Evolutionary conservation across 1,140 invertebrate species (phyloP), one percentile per base, ranked within the genome.

Genomic region (Sycophaga agraensis): DNA sequence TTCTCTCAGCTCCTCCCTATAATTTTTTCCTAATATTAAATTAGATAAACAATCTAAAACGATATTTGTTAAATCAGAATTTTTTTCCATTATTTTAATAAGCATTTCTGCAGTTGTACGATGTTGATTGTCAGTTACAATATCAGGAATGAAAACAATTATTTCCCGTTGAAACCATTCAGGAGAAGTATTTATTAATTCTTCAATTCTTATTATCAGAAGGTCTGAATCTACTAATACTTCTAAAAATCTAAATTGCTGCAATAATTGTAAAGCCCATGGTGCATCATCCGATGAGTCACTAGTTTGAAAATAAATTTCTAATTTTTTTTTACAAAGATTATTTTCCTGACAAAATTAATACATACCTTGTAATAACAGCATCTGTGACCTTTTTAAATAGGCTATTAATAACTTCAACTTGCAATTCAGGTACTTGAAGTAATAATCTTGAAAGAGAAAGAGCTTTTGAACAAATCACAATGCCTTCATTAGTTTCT

Each of bases 191-290:
- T 74, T 74, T 24, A 81, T 37, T 16, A 80, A 50, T n/a, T 77
- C 72, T 53, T 76, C 73, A 4, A 81, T 66, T 26, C 57, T 66
- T 2, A 24, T 46, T 4, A 72, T 73, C 24, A 80, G 64, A 26
- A 26, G 7, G 26, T 71, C 63, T 8, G 77, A 64, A 61, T 74
- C 69, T 5, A 66, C 42, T 39, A 78, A 65, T 22, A 64, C 40
- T 60, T 79, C 76, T 11, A 81, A 61, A 63, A 79, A 81, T n/a
- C 77, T 68, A 35, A 80, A 73, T 43, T 81, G 75, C 24, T 79
- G 72, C 0, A 81, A 39, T 11, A 80, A 37, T 31, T 63, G 26
- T 39, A 54, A 39, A 7, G 73, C 63, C 78, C 77, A 80, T 12
- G 73, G 69, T 14, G 73, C 51, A 54, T 70, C 65, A 11, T 77